Base-by-base conservation (phyloP, 2,888 invertebrate species). In the Cephus pygmeus region DNA sequence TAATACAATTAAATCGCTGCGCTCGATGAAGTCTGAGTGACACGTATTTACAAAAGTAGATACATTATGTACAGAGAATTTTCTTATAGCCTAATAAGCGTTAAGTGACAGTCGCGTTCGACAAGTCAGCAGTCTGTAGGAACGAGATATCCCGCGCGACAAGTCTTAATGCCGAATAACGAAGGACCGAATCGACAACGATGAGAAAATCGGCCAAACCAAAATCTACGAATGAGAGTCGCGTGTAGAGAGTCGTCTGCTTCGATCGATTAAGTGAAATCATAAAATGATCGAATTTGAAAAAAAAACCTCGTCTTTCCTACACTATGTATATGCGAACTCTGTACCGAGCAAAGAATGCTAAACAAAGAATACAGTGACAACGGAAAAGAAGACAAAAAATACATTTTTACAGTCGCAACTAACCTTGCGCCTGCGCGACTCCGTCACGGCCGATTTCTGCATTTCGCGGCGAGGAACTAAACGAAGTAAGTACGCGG, bases 401-500 rank as follows among this genome's bases (percentile, higher is more conserved):
- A 34, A n/a, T 33, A 34, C 34, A 68, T 56, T 23, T 75, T n/a
- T 75, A 71, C 71, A 33, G 31, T 71, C 71, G 77, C 77, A 75
- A 56, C 77, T 75, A 68, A 77, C 75, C 75, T 77, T 75, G 75
- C 77, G 77, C 69, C 34, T 33, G 31, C 1, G 31, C 33, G 40
- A 56, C 40, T 23, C 56, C 56, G 56, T 56, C 56, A 56, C 56
- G 56, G 56, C 71, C 71, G 33, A 71, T 71, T 34, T 71, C 71
- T 71, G 71, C 71, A 71, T 71, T 34, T 71, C 71, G 71, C 71
- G 31, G n/a, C 79, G 78, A 69, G 75, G 76, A 82, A 81, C 85
- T 85, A 89, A 81, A 91, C 91, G 83, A 91, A 91, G 80, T 91
- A 91, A 90, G 91, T 91, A 88, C 91, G 90, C 73, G 91, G 91